Evolutionary conservation across 2,888 invertebrate species (phyloP).

Genomic region (Clitarchus hookeri): DNA sequence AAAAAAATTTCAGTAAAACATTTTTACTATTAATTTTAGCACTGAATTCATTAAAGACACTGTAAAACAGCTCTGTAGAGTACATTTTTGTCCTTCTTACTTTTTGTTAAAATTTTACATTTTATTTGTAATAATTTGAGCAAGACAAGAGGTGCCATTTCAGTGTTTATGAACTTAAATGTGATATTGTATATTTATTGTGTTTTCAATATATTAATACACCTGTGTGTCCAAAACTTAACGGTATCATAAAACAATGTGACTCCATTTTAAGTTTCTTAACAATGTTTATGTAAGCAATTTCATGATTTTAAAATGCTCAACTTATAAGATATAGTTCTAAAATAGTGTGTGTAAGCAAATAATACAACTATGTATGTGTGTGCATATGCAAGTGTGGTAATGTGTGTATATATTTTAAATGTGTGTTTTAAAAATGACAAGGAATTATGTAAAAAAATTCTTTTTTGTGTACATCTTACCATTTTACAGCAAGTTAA

Average conservation of each 20-base stretch:
- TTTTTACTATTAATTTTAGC: no score
- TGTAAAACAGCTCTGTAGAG: no score
- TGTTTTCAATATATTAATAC: not conserved
- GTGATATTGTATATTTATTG: slow-evolving; percentile 7
- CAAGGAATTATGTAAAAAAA: not conserved
- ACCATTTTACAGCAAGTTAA: not conserved
- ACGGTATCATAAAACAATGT: not conserved
- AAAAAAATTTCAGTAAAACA: no score
- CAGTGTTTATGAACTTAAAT: not conserved
- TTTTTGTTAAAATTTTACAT: not conserved
- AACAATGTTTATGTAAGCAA: not conserved
- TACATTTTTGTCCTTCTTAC: not conserved
- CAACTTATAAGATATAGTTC: not conserved
- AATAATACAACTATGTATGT: not conserved
- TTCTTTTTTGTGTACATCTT: not conserved
- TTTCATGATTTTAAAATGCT: not conserved
- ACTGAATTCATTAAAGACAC: no score
- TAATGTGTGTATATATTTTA: not conserved
- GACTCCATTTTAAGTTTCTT: not conserved
- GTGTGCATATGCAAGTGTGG: not conserved
- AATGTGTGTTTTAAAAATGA: not conserved
- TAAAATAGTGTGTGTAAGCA: not conserved
- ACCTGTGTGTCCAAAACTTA: not conserved
- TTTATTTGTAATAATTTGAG: not conserved
- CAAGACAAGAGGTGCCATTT: not conserved